Conservation (phyloP, 2,113 vertebrate genomes). For the Xiphorhynchus elegans region DNA sequence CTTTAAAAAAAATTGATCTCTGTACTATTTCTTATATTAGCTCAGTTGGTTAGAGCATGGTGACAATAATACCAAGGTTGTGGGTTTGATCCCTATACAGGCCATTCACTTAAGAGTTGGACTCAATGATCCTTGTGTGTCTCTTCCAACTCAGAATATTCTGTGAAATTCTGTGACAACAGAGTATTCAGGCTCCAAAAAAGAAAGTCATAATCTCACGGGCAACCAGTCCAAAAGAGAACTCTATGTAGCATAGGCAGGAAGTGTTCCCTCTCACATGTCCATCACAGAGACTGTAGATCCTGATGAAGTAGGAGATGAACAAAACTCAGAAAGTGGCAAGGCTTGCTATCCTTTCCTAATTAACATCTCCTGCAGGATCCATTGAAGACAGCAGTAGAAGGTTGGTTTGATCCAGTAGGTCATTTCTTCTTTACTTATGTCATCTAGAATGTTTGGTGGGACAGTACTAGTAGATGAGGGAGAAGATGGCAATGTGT, state of each 20-base stretch:
- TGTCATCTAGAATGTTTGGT: neutral
- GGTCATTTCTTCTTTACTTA: neutral
- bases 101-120: neutral
- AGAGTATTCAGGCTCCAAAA: neutral
- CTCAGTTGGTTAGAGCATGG: neutral
- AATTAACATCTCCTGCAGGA: neutral
- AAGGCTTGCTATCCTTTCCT: neutral
- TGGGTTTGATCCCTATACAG: neutral
- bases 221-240: neutral
- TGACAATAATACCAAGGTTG: neutral
- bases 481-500: neutral
- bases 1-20: neutral
- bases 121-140: neutral
- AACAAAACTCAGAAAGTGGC: neutral
- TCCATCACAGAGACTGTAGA: neutral
- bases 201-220: neutral
- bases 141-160: neutral
- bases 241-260: accelerated
- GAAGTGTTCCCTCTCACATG: neutral
- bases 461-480: neutral
- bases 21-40: neutral
- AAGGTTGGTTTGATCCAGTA: neutral
- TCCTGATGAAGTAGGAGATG: neutral
- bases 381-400: neutral
- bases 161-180: neutral